Evolutionary conservation across 2,888 invertebrate species (phyloP).

Genomic region (Brenthis ino): DNA sequence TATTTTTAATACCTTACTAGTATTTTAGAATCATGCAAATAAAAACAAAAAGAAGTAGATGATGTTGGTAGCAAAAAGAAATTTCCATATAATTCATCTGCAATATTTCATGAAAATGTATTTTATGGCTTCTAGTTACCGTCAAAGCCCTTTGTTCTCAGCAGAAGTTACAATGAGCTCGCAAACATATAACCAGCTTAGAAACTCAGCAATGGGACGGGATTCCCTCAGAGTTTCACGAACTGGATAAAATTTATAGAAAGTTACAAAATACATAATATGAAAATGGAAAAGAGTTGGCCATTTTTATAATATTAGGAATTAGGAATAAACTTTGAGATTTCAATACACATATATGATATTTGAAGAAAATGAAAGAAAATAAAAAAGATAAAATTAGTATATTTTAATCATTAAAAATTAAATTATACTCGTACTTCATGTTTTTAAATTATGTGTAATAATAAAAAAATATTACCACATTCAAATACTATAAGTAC

Average conservation of each 20-base stretch:
- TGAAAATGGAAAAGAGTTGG: conserved; percentile 21
- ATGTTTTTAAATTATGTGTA: too few relatives aligned
- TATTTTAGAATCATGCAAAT: too few relatives aligned
- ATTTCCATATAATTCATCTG: too few relatives aligned
- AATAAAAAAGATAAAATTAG: too few relatives aligned
- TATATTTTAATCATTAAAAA: too few relatives aligned
- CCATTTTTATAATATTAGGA: conserved; percentile 10
- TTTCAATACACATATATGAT: background rate
- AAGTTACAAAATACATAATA: conserved; percentile 25
- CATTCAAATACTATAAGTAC: too few relatives aligned
- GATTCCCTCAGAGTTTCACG: conserved; percentile 23
- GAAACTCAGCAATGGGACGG: conserved; percentile 20
- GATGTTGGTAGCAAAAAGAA: too few relatives aligned
- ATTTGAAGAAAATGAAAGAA: too few relatives aligned
- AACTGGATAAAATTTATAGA: conserved; percentile 22
- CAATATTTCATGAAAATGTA: conserved; percentile 10
- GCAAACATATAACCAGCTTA: conserved; percentile 30
- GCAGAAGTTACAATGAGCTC: conserved; percentile 28
- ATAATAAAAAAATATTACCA: too few relatives aligned
- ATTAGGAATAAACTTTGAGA: background rate
- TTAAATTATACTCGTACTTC: too few relatives aligned
- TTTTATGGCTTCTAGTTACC: conserved; percentile 20
- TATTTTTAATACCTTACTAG: too few relatives aligned
- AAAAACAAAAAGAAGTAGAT: too few relatives aligned
- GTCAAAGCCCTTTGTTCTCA: conserved; percentile 23